A percentile compares a stretch with the other conserved stretches of the same genome.
phyloP scores from a whole-genome alignment of 1,140 invertebrate species.

The Venturia canescens region DNA sequence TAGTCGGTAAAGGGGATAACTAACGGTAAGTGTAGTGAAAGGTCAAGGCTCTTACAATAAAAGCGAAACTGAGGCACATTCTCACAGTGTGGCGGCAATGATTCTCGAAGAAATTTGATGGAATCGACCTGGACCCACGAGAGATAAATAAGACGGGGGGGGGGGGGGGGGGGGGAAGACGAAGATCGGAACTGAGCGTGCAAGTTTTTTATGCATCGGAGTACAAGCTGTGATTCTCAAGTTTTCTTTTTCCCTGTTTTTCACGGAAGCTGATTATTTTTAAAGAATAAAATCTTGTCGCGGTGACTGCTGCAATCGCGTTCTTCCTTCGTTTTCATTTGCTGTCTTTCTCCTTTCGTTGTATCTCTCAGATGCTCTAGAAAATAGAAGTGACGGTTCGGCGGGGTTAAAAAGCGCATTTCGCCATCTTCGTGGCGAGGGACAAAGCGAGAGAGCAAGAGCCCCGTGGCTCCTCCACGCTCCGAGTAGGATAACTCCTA shows the following conservation, averaged over 20 bases:
- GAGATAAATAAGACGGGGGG: too few relatives aligned
- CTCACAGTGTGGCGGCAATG: neutral
- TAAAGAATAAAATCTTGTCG: too few relatives aligned
- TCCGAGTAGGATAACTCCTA: slow-evolving; percentile 24
- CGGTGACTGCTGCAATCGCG: neutral
- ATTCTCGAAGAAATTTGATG: neutral
- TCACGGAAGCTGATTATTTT: too few relatives aligned
- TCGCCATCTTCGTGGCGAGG: slow-evolving; percentile 52
- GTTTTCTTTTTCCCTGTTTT: too few relatives aligned
- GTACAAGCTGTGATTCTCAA: too few relatives aligned
- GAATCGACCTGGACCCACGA: neutral
- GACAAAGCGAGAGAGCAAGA: slow-evolving; percentile 51
- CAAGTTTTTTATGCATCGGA: too few relatives aligned
- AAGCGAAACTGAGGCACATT: neutral
- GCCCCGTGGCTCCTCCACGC: neutral
- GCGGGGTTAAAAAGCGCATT: slow-evolving; percentile 56
- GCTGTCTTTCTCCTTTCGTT: neutral
- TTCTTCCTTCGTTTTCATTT: neutral
- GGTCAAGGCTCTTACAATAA: slow-evolving; percentile 17
- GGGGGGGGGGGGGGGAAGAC: too few relatives aligned
- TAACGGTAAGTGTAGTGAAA: slow-evolving; percentile 27
- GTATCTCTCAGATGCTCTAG: slow-evolving; percentile 55
- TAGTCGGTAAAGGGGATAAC: neutral
- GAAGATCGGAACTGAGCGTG: too few relatives aligned
- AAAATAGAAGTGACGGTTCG: slow-evolving; percentile 65